These are phyloP conservation scores for Chiloscyllium plagiosum DNA, from an alignment of 2,113 vertebrate genomes.

Conservation along the genomic window DNA sequence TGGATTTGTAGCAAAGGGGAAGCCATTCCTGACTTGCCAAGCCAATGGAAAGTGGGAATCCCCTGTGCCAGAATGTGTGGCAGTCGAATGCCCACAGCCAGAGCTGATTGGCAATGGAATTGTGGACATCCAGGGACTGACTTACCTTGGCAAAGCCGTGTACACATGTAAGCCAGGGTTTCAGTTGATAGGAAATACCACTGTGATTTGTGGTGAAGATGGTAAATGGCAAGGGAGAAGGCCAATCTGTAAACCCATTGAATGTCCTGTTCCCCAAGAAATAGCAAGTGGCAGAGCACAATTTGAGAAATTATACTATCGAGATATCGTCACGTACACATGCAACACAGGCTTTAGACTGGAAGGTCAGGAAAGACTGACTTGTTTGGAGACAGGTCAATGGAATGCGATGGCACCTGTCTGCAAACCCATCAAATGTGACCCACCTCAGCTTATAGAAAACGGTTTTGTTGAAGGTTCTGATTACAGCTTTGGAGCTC, in stretches of 20 bases:
- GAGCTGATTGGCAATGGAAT: slow-evolving; percentile 81
- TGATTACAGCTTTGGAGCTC: slow-evolving; percentile 86
- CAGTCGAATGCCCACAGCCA: slow-evolving; percentile 89
- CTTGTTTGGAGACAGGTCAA: slow-evolving; percentile 73
- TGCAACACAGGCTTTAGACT: slow-evolving; percentile 82
- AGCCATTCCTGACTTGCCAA: slow-evolving; percentile 63
- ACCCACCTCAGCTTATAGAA: slow-evolving; percentile 76
- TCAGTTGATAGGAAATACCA: slow-evolving; percentile 75
- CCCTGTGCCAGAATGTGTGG: slow-evolving; percentile 80
- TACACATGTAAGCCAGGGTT: slow-evolving; percentile 88
- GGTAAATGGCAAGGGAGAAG: slow-evolving; percentile 88
- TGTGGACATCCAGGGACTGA: slow-evolving; percentile 90
- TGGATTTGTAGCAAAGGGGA: slow-evolving; percentile 75
- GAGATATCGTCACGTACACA: slow-evolving; percentile 70
- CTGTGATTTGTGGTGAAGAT: slow-evolving; percentile 81
- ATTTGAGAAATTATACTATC: slow-evolving; percentile 72
- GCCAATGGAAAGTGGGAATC: slow-evolving; percentile 75
- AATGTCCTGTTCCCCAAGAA: slow-evolving; percentile 71
- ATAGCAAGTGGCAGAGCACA: slow-evolving; percentile 70
- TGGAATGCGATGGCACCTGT: slow-evolving; percentile 71
- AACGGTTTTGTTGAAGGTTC: slow-evolving; percentile 93
- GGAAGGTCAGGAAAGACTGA: slow-evolving; percentile 67
- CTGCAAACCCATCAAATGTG: slow-evolving; percentile 78
- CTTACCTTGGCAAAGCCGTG: slow-evolving; percentile 86
- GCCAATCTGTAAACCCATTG: slow-evolving; percentile 76